Conservation (phyloP, 2,888 invertebrate species). For the Aelia acuminata region DNA sequence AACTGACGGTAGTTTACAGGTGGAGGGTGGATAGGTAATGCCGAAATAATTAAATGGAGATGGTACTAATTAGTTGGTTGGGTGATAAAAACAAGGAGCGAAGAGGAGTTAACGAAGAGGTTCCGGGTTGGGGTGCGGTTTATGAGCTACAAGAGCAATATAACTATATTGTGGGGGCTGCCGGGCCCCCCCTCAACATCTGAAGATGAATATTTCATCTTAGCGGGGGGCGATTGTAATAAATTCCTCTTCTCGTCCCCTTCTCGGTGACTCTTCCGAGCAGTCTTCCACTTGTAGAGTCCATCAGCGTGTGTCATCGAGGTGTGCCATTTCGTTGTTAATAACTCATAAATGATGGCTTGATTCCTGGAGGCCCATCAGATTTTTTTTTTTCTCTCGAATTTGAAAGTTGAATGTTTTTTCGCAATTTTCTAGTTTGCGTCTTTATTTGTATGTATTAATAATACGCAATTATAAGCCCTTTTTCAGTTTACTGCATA, state of each 20-base stretch:
- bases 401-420: too few relatives aligned
- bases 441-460: too few relatives aligned
- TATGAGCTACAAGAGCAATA: conserved; percentile 43
- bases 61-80: not conserved
- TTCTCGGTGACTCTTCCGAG: not conserved
- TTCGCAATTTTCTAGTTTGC: too few relatives aligned
- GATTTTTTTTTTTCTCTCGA: too few relatives aligned
- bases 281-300: not conserved
- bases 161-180: conserved; percentile 32
- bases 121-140: not conserved
- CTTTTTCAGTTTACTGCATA: too few relatives aligned
- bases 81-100: conserved; percentile 32
- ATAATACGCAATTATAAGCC: too few relatives aligned
- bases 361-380: too few relatives aligned
- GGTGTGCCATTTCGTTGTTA: not conserved
- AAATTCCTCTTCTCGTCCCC: not conserved
- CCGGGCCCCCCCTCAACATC: too few relatives aligned
- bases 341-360: too few relatives aligned
- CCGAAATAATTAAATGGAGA: conserved; percentile 26
- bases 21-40: conserved; percentile 3
- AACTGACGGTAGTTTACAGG: not conserved
- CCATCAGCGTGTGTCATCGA: not conserved
- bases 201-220: conserved; percentile 44
- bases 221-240: not conserved
- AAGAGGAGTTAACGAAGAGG: conserved; percentile 20